Percentiles rank a stretch among this genome's conserved stretches.
These are phyloP conservation scores for Dipodomys merriami DNA, from an alignment of 2,113 vertebrate species.

Conservation along the genomic window DNA sequence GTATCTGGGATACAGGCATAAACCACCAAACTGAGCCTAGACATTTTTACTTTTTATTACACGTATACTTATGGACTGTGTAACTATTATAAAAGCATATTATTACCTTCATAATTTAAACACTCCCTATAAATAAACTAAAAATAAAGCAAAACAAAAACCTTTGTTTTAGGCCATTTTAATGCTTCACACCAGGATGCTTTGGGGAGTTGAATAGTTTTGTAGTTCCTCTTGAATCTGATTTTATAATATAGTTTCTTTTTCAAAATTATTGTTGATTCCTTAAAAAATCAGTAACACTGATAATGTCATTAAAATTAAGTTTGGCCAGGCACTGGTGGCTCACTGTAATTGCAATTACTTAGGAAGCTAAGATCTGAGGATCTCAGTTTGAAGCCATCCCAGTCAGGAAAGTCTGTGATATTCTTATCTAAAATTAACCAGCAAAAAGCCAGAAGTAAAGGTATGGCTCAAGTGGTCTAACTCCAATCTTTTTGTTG, in stretches of 20 bases:
- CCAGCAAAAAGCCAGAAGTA: too few relatives aligned
- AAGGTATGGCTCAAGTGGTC: too few relatives aligned
- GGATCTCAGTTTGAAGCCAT: too few relatives aligned
- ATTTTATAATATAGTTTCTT: constrained; percentile 30
- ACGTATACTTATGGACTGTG: background rate
- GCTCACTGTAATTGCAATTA: too few relatives aligned
- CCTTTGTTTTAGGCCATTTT: constrained; percentile 7
- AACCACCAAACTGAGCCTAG: background rate
- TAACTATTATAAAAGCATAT: background rate
- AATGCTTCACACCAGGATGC: too few relatives aligned
- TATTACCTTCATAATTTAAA: constrained; percentile 11
- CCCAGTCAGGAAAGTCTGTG: too few relatives aligned
- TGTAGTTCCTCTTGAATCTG: constrained; percentile 6
- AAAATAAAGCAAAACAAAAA: background rate
- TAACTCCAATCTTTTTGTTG: too few relatives aligned
- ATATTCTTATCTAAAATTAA: too few relatives aligned
- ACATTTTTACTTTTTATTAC: background rate
- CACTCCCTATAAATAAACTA: background rate
- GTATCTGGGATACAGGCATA: background rate
- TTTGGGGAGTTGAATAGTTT: background rate
- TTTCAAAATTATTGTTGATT: background rate
- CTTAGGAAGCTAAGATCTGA: too few relatives aligned
- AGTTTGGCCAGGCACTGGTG: background rate
- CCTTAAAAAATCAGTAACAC: constrained; percentile 54
- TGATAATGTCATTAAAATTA: constrained; percentile 22